Percentiles rank a stretch among this genome's conserved stretches.
phyloP scores from a whole-genome alignment of 2,888 invertebrate species.

The Suillia variegata region DNA sequence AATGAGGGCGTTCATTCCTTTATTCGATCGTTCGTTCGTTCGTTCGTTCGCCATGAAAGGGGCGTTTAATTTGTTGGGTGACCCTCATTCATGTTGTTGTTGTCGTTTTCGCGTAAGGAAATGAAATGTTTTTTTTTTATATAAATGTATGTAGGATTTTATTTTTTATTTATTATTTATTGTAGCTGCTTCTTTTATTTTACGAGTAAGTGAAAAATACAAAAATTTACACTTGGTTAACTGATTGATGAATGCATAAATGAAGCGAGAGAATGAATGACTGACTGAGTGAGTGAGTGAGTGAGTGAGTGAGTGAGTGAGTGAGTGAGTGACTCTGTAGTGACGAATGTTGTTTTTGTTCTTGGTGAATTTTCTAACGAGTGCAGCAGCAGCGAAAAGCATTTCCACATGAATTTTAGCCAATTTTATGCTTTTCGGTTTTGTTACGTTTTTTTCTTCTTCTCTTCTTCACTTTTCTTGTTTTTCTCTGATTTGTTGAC shows the following conservation, averaged over 20 bases:
- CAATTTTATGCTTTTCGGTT: background rate
- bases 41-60: background rate
- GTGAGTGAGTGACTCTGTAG: background rate
- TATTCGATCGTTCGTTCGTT: too few relatives aligned
- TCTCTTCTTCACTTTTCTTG: too few relatives aligned
- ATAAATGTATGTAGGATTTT: background rate
- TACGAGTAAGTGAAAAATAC: constrained; percentile 39
- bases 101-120: background rate
- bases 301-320: background rate
- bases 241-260: constrained; percentile 57
- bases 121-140: background rate
- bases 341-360: too few relatives aligned
- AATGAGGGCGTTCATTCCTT: constrained; percentile 49
- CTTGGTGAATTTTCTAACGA: constrained; percentile 37
- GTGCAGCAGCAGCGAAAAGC: constrained; percentile 12
- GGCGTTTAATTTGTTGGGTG: background rate
- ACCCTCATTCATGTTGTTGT: background rate
- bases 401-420: background rate
- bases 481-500: constrained; percentile 3
- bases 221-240: constrained; percentile 57
- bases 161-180: background rate
- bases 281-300: background rate
- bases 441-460: too few relatives aligned
- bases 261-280: constrained; percentile 40
- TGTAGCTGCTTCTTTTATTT: constrained; percentile 8